Evolutionary conservation across 2,113 vertebrate species (phyloP).

Genomic region (Melanostigma gelatinosum): DNA sequence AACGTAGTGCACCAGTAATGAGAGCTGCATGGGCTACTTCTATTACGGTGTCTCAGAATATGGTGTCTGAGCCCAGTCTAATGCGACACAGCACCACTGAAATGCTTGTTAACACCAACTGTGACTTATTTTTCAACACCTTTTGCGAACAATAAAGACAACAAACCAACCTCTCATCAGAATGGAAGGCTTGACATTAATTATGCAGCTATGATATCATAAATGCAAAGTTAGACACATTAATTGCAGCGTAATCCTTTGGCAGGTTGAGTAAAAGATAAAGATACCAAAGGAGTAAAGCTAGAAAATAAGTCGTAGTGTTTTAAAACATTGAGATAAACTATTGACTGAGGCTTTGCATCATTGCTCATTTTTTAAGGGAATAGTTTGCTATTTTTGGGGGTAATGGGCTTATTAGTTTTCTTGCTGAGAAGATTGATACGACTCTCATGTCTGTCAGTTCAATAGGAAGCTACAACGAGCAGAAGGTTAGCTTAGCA

Average conservation of each 20-base stretch:
- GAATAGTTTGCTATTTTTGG: background rate
- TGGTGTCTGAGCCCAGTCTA: conserved; percentile 28
- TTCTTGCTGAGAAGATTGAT: background rate
- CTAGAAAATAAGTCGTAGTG: background rate
- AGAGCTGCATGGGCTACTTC: conserved; percentile 21
- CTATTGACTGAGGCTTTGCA: background rate
- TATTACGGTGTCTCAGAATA: conserved; percentile 22
- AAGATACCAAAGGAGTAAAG: background rate
- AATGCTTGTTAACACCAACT: conserved; percentile 15
- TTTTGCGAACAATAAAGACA: background rate
- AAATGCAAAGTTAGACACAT: background rate
- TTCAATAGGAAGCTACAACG: background rate
- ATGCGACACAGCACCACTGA: conserved; percentile 5
- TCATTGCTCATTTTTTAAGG: background rate
- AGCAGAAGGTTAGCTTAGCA: conserved; percentile 10
- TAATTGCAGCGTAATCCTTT: background rate
- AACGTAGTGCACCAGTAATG: conserved; percentile 7
- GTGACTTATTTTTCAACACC: conserved; percentile 7
- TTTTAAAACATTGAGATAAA: background rate
- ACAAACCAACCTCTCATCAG: background rate
- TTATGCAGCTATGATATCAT: background rate
- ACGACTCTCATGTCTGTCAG: background rate
- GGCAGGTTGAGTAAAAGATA: background rate
- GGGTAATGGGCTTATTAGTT: background rate
- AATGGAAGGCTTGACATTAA: background rate